Evolutionary conservation across 92 coral and sea anemone species (phyloP).

Genomic region (Virgularia gustaviana): DNA sequence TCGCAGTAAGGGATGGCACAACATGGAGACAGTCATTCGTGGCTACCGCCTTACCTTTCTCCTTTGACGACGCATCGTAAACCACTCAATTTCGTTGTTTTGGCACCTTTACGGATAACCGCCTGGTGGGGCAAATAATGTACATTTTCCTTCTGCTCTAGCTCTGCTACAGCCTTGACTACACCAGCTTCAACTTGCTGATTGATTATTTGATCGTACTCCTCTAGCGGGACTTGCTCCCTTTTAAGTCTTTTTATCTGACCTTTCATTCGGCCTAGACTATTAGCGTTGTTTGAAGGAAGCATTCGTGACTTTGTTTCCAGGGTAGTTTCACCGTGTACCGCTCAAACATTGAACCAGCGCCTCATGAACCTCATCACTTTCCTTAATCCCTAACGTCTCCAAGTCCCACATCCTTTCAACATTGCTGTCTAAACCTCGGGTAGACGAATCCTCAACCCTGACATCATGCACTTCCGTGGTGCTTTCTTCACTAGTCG

Average conservation of each 20-base stretch:
- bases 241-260: slow-evolving; percentile 38
- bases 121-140: slow-evolving; percentile 5
- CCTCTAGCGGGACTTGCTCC: no score
- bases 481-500: no score
- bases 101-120: background rate
- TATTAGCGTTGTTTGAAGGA: slow-evolving; percentile 31
- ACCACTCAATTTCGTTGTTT: background rate
- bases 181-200: no score
- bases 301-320: slow-evolving; percentile 39
- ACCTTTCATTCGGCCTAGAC: slow-evolving; percentile 41
- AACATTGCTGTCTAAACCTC: slow-evolving; percentile 2
- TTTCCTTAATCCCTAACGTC: slow-evolving; percentile 39
- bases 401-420: slow-evolving; percentile 50
- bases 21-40: slow-evolving; percentile 46
- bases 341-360: slow-evolving; percentile 38
- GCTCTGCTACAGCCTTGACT: no score
- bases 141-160: no score
- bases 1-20: no score
- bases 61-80: slow-evolving; percentile 5
- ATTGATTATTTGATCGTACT: background rate
- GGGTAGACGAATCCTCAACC: no score
- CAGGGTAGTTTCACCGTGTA: slow-evolving; percentile 47
- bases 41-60: slow-evolving; percentile 26
- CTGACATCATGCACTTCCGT: no score
- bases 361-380: slow-evolving; percentile 47